phyloP scores from a whole-genome alignment of 2,797 vertebrate genomes.

The Etheostoma perlongum region DNA sequence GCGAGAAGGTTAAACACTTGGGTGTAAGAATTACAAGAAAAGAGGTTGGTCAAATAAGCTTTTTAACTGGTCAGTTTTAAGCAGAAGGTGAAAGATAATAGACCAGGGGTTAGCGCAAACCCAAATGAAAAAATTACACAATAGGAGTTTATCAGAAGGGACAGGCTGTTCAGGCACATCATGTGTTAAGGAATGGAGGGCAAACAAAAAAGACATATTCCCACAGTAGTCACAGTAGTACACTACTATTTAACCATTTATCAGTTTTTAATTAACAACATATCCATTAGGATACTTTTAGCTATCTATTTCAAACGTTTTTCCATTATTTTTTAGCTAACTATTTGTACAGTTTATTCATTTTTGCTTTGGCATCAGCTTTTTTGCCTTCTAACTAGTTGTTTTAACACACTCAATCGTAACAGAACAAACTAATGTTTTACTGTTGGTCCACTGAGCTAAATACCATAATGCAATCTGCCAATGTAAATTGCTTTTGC shows the following conservation, averaged over 20 bases:
- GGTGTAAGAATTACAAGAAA: constrained; percentile 24
- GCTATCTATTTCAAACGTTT: neutral
- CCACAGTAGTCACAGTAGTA: neutral
- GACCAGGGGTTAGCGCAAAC: neutral
- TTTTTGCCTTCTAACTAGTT: neutral
- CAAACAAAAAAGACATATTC: neutral
- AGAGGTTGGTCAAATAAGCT: constrained; percentile 19
- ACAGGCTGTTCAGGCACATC: neutral
- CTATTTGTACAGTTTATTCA: neutral
- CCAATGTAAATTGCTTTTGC: neutral
- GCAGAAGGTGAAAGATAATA: constrained; percentile 27
- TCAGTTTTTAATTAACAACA: neutral
- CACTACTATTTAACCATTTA: neutral
- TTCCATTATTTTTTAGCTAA: neutral
- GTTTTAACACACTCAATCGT: neutral
- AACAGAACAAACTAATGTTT: neutral
- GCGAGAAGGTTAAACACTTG: constrained; percentile 42
- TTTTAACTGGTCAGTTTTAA: constrained; percentile 34
- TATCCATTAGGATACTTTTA: neutral
- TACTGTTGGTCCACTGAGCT: neutral
- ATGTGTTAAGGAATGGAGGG: neutral
- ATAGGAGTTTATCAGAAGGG: neutral
- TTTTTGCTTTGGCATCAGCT: neutral
- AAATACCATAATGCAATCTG: neutral
- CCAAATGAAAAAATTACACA: constrained; percentile 15